Evolutionary conservation across 2,888 invertebrate genomes (phyloP).

Genomic region (Meloe dianella): DNA sequence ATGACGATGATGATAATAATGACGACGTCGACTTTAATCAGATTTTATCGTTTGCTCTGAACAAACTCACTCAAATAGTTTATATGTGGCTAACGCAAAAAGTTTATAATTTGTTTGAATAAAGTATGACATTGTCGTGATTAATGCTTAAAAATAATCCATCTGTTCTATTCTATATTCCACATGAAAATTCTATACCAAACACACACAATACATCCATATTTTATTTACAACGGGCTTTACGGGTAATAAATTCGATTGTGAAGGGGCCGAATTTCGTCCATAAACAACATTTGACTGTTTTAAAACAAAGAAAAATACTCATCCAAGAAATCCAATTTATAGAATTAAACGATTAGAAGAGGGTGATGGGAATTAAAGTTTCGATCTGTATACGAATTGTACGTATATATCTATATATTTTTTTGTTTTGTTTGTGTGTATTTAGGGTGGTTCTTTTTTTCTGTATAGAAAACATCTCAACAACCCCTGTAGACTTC

Average conservation of each 20-base stretch:
- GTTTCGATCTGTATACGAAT: background rate
- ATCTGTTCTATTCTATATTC: background rate
- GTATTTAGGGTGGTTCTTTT: background rate
- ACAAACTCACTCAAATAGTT: constrained; percentile 6
- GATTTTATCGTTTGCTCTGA: background rate
- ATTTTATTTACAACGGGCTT: background rate
- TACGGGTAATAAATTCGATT: constrained; percentile 7
- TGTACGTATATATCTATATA: background rate
- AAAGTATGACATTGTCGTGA: constrained; percentile 6
- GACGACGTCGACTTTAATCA: background rate
- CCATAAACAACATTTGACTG: background rate
- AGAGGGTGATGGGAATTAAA: background rate
- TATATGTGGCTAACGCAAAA: background rate
- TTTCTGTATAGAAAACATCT: background rate
- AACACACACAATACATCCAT: background rate
- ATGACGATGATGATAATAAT: background rate
- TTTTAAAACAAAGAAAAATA: background rate
- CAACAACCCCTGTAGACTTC: background rate
- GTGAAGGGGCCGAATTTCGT: background rate
- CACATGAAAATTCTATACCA: background rate
- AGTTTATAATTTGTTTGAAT: constrained; percentile 3
- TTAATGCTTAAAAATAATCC: background rate
- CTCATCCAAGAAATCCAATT: background rate
- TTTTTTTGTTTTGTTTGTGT: background rate
- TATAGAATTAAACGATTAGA: background rate